Percentiles rank a stretch among this genome's conserved stretches.
phyloP scores from a whole-genome alignment of 2,113 vertebrate species.

The Gymnocephalus cernua region DNA sequence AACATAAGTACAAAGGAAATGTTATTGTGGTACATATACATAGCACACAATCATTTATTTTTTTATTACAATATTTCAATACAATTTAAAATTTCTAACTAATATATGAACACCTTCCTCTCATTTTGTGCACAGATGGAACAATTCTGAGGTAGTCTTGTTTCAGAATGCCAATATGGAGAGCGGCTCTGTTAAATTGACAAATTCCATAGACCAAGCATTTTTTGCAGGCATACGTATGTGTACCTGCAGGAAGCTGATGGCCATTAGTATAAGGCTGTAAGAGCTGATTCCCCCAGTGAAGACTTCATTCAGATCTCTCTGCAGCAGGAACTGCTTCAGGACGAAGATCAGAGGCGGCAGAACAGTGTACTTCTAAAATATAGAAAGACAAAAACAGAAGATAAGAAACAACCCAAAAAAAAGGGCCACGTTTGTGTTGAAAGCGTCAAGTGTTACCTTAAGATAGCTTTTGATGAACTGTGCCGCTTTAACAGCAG shows the following conservation, averaged over 20 bases:
- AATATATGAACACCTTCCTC: neutral
- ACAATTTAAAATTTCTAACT: neutral
- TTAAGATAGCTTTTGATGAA: slow-evolving; percentile 97
- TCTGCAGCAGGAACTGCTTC: slow-evolving; percentile 88
- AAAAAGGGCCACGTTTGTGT: neutral
- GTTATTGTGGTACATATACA: neutral
- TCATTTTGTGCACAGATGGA: neutral
- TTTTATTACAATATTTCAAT: too few relatives aligned
- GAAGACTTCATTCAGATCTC: slow-evolving; percentile 88
- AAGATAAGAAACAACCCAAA: neutral
- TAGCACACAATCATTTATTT: neutral
- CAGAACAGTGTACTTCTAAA: slow-evolving; percentile 86
- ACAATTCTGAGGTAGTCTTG: too few relatives aligned
- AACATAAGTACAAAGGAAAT: neutral
- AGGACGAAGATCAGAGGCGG: slow-evolving; percentile 88
- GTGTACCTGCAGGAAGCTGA: slow-evolving; percentile 87
- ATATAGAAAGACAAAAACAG: neutral
- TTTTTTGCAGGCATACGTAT: neutral
- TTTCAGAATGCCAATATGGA: too few relatives aligned
- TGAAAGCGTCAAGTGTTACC: slow-evolving; percentile 69
- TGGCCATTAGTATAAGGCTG: slow-evolving; percentile 88
- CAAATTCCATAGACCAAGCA: neutral
- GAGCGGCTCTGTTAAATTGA: neutral
- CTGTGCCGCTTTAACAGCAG: slow-evolving; percentile 95
- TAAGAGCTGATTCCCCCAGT: slow-evolving; percentile 89